Percentiles rank a stretch among this genome's conserved stretches.
These are phyloP conservation scores for Stegostoma tigrinum DNA, from an alignment of 2,113 vertebrate genomes.

Conservation along the genomic window DNA sequence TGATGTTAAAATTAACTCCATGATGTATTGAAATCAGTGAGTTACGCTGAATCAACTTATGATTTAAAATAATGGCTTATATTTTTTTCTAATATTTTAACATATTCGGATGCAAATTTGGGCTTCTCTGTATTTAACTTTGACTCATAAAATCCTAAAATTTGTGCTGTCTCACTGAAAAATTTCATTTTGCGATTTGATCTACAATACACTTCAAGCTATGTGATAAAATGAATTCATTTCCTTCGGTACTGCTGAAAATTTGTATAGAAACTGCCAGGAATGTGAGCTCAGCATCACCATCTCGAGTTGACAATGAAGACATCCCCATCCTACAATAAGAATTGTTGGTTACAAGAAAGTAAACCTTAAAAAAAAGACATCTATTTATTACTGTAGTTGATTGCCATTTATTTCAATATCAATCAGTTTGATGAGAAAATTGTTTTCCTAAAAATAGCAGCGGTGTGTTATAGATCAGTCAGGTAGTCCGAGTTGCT, in stretches of 20 bases:
- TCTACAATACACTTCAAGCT: neutral
- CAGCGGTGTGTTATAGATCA: neutral
- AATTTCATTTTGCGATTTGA: neutral
- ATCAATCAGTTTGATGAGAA: neutral
- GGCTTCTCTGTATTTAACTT: neutral
- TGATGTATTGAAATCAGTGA: neutral
- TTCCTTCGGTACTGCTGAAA: neutral
- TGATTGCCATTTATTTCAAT: neutral
- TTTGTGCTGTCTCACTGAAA: neutral
- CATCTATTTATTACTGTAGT: neutral
- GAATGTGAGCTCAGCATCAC: neutral
- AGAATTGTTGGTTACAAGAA: neutral
- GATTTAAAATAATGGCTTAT: neutral
- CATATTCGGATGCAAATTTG: neutral
- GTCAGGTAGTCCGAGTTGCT: neutral
- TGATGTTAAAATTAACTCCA: neutral
- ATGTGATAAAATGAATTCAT: neutral
- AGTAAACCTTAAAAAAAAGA: neutral
- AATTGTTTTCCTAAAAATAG: neutral
- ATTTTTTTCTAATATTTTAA: neutral
- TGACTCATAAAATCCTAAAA: neutral
- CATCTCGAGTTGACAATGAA: neutral
- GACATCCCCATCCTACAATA: neutral
- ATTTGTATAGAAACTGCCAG: neutral
- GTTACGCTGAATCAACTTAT: neutral